phyloP scores from a whole-genome alignment of 1,140 invertebrate genomes.

The Heliconius nattereri region DNA sequence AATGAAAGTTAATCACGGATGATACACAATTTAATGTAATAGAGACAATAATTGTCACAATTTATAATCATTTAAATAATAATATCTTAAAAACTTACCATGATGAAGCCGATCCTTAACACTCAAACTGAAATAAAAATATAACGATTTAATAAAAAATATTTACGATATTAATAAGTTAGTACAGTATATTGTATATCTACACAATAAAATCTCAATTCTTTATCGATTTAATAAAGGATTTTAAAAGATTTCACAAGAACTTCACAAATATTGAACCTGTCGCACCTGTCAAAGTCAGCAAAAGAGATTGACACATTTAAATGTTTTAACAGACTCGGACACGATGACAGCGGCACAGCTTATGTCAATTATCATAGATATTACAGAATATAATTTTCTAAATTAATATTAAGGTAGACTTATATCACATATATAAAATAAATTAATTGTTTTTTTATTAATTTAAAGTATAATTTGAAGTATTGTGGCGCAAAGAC shows the following conservation, averaged over 20 bases:
- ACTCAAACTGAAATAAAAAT: constrained; percentile 51
- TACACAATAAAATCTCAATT: not conserved
- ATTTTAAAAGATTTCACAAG: constrained; percentile 49
- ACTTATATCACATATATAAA: no score
- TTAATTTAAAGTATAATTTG: no score
- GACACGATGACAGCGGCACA: not conserved
- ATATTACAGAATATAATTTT: no score
- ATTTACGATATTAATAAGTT: not conserved
- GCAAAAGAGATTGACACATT: constrained; percentile 48
- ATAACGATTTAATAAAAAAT: constrained; percentile 39
- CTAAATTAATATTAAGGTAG: no score
- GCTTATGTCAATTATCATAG: not conserved
- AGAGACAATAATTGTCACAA: not conserved
- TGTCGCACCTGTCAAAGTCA: constrained; percentile 60
- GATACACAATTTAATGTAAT: not conserved
- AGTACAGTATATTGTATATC: not conserved
- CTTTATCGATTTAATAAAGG: not conserved
- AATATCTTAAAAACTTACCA: constrained; percentile 46
- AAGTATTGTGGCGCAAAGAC: no score
- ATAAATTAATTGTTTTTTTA: no score
- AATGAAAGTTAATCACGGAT: not conserved
- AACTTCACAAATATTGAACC: constrained; percentile 33
- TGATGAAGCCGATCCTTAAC: constrained; percentile 44
- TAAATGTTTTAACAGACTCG: not conserved
- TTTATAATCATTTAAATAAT: not conserved